Percentiles rank a stretch among this genome's conserved stretches.
Evolutionary conservation across 2,797 vertebrate genomes (phyloP).

Genomic region (Enteromius anoplus): DNA sequence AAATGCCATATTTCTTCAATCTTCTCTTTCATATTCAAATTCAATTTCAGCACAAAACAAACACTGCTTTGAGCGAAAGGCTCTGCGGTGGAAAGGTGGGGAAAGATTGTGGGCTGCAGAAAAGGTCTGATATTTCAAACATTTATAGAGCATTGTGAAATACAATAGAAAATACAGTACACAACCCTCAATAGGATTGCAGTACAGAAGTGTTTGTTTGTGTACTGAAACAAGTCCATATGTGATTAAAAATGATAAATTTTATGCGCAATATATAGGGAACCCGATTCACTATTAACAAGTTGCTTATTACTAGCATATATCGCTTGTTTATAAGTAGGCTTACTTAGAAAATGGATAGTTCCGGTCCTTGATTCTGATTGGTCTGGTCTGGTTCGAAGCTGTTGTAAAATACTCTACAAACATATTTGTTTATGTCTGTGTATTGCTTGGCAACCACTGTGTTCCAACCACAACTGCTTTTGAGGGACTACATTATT

Average conservation of each 20-base stretch:
- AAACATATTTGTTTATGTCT: too few relatives aligned
- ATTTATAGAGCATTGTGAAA: background rate
- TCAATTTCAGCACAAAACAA: slow-evolving; percentile 47
- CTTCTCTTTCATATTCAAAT: slow-evolving; percentile 54
- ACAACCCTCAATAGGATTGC: background rate
- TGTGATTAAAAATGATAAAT: background rate
- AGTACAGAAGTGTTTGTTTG: background rate
- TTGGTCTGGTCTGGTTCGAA: too few relatives aligned
- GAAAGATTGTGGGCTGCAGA: background rate
- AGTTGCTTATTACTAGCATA: background rate
- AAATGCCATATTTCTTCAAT: slow-evolving; percentile 41
- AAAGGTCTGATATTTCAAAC: background rate
- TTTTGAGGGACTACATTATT: too few relatives aligned
- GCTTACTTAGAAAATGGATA: too few relatives aligned
- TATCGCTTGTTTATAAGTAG: background rate
- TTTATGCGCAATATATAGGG: background rate
- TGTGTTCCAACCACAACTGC: too few relatives aligned
- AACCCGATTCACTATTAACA: background rate
- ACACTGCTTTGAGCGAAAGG: slow-evolving; percentile 40
- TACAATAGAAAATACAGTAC: background rate
- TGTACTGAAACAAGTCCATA: background rate
- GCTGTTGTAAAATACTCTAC: too few relatives aligned
- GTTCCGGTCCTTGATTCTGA: too few relatives aligned
- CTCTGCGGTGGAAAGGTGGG: background rate
- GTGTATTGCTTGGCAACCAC: too few relatives aligned